These are phyloP conservation scores for Lacerta bilineata DNA, from an alignment of 2,797 vertebrate species.

Conservation along the genomic window DNA sequence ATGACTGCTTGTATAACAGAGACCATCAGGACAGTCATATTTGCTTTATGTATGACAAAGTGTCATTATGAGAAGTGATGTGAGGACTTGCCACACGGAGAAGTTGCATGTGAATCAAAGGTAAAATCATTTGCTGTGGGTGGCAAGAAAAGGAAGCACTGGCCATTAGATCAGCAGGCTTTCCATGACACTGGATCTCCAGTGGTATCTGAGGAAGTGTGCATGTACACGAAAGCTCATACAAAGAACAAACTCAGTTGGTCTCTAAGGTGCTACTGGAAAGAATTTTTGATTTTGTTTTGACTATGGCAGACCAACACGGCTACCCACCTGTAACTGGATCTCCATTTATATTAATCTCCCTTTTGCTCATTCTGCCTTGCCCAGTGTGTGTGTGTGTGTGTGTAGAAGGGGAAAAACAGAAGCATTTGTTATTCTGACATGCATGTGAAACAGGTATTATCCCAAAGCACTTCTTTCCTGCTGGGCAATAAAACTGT, in stretches of 20 bases:
- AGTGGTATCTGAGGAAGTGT: too few species aligned
- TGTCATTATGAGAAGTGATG: constrained; percentile 15
- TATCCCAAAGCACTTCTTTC: constrained; percentile 58
- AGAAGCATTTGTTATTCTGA: constrained; percentile 49
- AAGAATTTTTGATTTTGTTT: too few species aligned
- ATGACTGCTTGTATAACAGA: constrained; percentile 20
- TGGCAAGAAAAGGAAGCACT: constrained; percentile 20
- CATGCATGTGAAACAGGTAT: constrained; percentile 44
- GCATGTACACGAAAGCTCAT: too few species aligned
- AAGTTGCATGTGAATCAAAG: constrained; percentile 33
- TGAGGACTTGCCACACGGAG: background rate
- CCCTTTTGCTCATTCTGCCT: constrained; percentile 35
- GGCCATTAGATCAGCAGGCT: background rate
- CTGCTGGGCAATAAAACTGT: constrained; percentile 52
- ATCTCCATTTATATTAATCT: constrained; percentile 34
- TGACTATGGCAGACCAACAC: too few species aligned
- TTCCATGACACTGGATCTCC: constrained; percentile 24
- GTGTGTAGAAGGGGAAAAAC: background rate
- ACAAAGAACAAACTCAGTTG: too few species aligned
- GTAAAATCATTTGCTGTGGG: constrained; percentile 4
- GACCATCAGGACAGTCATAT: background rate
- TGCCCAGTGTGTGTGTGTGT: background rate
- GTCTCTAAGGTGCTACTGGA: too few species aligned
- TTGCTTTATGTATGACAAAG: constrained; percentile 33
- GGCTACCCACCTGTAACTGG: too few species aligned